Evolutionary conservation across 2,888 invertebrate genomes (phyloP).

Genomic region (Drosophila borborema): DNA sequence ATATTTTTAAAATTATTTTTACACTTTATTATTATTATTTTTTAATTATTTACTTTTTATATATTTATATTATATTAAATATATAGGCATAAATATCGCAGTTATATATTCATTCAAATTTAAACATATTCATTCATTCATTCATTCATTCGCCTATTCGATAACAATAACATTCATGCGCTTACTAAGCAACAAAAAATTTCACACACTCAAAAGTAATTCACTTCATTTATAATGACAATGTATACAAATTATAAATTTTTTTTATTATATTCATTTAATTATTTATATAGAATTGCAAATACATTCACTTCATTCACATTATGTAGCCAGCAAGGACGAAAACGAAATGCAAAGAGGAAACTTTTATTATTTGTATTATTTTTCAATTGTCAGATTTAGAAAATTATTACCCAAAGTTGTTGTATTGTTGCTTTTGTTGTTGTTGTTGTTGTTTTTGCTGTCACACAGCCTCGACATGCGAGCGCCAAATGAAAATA

Average conservation of each 20-base stretch:
- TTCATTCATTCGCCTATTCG: background rate
- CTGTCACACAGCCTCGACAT: background rate
- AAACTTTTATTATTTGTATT: background rate
- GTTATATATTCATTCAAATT: too few relatives aligned
- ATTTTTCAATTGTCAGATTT: background rate
- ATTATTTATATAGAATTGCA: background rate
- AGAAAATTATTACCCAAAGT: conserved; percentile 11
- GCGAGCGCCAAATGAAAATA: conserved; percentile 25
- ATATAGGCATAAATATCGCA: background rate
- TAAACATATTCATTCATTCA: background rate
- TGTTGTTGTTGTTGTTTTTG: background rate
- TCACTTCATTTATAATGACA: background rate
- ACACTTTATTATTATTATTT: too few relatives aligned
- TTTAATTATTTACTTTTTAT: background rate
- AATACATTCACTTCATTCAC: conserved; percentile 6
- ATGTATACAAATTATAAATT: background rate
- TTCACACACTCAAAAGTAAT: background rate
- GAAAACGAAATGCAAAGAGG: background rate
- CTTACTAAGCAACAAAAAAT: background rate
- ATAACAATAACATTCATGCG: background rate
- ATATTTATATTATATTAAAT: background rate
- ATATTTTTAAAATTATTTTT: background rate
- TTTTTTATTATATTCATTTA: background rate
- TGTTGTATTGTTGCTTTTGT: conserved; percentile 5
- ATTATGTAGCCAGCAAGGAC: background rate